Evolutionary conservation across 2,113 vertebrate species (phyloP).

Genomic region (Campylomormyrus numenius): DNA sequence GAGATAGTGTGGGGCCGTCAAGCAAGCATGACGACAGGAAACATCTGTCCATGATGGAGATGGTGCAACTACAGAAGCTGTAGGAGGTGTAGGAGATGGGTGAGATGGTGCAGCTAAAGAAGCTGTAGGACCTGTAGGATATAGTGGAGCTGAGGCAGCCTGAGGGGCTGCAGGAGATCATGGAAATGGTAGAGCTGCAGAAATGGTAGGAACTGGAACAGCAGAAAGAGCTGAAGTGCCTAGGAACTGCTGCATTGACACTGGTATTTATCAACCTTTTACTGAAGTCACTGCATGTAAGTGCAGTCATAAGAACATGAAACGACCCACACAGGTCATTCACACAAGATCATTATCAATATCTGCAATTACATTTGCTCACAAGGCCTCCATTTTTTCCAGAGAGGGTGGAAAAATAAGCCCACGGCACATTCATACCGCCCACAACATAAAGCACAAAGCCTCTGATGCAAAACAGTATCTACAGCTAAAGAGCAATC

Average conservation of each 20-base stretch:
- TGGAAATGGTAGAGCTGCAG: neutral
- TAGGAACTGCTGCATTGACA: neutral
- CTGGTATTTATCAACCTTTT: neutral
- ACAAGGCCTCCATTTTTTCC: neutral
- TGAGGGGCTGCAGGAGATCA: slow-evolving; percentile 49
- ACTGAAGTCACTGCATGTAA: neutral
- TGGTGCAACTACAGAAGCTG: slow-evolving; percentile 88
- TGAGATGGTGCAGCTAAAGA: slow-evolving; percentile 95
- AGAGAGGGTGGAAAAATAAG: neutral
- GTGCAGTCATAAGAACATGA: neutral
- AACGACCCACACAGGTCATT: neutral
- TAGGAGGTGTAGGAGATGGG: neutral
- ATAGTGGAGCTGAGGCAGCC: slow-evolving; percentile 67
- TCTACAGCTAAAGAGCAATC: neutral
- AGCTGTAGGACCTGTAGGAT: neutral
- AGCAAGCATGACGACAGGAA: slow-evolving; percentile 87
- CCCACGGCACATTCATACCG: neutral
- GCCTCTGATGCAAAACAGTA: neutral
- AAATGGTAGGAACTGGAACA: neutral
- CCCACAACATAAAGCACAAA: neutral
- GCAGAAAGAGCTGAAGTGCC: neutral
- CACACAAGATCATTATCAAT: neutral
- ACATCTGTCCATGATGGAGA: slow-evolving; percentile 88
- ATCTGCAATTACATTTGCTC: neutral
- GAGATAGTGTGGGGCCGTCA: slow-evolving; percentile 94